Percentiles rank a stretch among this genome's conserved stretches.
phyloP scores from a whole-genome alignment of 1,140 invertebrate genomes.

The Pogonomyrmex californicus region DNA sequence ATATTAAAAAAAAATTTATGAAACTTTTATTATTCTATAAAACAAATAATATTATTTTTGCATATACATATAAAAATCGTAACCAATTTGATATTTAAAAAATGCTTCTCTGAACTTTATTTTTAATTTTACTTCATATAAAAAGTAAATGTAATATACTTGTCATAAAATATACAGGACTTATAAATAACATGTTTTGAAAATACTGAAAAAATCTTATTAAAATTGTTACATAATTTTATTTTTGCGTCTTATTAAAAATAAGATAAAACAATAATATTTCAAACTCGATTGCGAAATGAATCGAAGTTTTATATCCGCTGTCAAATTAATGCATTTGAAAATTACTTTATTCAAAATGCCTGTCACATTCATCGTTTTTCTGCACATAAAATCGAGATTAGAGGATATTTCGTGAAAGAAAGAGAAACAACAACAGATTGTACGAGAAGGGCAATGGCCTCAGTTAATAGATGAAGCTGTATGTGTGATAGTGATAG shows the following conservation, averaged over 20 bases:
- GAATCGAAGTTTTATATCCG: not conserved
- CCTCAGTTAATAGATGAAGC: conserved; percentile 37
- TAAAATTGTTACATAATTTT: not conserved
- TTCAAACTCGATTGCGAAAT: conserved; percentile 13
- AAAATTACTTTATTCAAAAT: conserved; percentile 39
- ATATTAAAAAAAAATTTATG: not conserved
- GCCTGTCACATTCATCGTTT: conserved; percentile 2
- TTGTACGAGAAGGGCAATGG: not conserved
- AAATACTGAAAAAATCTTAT: not conserved
- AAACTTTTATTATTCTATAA: conserved; percentile 19
- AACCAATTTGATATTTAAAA: not conserved
- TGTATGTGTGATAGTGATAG: conserved; percentile 13
- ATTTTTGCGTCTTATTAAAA: not conserved
- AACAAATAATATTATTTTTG: conserved; percentile 3
- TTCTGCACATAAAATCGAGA: not conserved
- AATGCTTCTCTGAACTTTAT: not conserved
- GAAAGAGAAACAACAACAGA: not conserved
- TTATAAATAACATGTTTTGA: not conserved
- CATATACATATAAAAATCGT: not conserved
- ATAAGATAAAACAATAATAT: not conserved
- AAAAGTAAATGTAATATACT: not conserved
- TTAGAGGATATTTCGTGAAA: conserved; percentile 21
- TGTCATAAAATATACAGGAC: not conserved
- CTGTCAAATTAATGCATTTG: not conserved
- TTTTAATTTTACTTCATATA: not conserved